Conservation (phyloP, 2,113 vertebrate genomes). For the Pseudorhombus dupliciocellatus region DNA sequence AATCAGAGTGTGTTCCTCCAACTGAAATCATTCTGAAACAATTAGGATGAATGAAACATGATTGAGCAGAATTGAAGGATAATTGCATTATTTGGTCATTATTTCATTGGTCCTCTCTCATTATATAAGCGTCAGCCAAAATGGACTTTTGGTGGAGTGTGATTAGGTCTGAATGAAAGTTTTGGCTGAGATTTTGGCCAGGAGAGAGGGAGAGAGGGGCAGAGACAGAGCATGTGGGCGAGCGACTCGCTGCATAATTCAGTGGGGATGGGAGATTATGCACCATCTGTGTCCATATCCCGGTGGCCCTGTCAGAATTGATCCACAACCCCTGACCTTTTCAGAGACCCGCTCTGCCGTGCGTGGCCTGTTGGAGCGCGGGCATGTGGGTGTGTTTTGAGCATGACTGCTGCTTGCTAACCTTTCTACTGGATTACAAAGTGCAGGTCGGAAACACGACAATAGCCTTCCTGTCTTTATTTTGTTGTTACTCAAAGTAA, state of each 20-base stretch:
- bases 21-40: too few relatives aligned
- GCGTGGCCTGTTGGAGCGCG: constrained; percentile 38
- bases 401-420: constrained; percentile 61
- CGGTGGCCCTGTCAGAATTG: constrained; percentile 70
- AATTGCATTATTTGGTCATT: neutral
- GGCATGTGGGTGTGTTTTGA: constrained; percentile 47
- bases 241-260: constrained; percentile 65
- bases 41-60: too few relatives aligned
- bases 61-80: too few relatives aligned
- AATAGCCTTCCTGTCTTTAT: constrained; percentile 39
- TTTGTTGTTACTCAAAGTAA: constrained; percentile 63
- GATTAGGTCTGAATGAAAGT: constrained; percentile 53
- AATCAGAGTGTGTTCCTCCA: too few relatives aligned
- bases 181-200: constrained; percentile 47
- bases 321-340: constrained; percentile 78
- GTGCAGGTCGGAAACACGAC: constrained; percentile 44
- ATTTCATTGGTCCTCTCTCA: neutral
- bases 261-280: constrained; percentile 70
- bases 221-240: neutral
- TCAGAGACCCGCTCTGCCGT: constrained; percentile 32
- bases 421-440: constrained; percentile 63
- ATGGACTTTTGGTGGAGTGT: constrained; percentile 18
- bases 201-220: constrained; percentile 4
- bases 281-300: constrained; percentile 73
- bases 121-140: constrained; percentile 24